A percentile compares a stretch with the other conserved stretches of the same genome.
Evolutionary conservation across 2,113 vertebrate species (phyloP).

Genomic region (Accipiter virgatus): DNA sequence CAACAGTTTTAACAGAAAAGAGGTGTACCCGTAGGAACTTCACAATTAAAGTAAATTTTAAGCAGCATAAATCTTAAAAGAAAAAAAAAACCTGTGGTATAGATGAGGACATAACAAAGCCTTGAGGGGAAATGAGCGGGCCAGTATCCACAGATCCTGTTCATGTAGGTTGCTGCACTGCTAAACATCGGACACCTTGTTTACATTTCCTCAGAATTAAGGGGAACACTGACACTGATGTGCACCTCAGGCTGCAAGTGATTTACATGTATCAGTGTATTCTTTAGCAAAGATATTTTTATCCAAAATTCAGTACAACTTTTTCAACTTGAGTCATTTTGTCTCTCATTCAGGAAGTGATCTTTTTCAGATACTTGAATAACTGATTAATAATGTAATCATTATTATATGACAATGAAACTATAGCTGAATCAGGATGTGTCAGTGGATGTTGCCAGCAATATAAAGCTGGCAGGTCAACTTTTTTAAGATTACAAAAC

Average conservation of each 20-base stretch:
- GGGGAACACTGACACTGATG: neutral
- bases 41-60: neutral
- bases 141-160: neutral
- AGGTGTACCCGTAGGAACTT: neutral
- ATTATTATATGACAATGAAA: neutral
- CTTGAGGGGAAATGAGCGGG: neutral
- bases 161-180: neutral
- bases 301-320: neutral
- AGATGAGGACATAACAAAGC: neutral
- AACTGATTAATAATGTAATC: neutral
- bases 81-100: neutral
- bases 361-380: neutral
- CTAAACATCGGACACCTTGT: neutral
- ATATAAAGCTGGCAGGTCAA: neutral
- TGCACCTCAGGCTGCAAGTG: rapidly evolving
- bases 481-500: neutral
- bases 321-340: neutral
- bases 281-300: neutral
- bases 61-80: neutral
- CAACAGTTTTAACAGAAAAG: neutral
- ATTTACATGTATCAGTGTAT: neutral
- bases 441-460: neutral
- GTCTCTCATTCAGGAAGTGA: neutral
- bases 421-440: neutral
- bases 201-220: neutral